Percentiles rank a stretch among this genome's conserved stretches.
Conservation (phyloP, 2,888 invertebrate species). For the Parnassius orleans region DNA sequence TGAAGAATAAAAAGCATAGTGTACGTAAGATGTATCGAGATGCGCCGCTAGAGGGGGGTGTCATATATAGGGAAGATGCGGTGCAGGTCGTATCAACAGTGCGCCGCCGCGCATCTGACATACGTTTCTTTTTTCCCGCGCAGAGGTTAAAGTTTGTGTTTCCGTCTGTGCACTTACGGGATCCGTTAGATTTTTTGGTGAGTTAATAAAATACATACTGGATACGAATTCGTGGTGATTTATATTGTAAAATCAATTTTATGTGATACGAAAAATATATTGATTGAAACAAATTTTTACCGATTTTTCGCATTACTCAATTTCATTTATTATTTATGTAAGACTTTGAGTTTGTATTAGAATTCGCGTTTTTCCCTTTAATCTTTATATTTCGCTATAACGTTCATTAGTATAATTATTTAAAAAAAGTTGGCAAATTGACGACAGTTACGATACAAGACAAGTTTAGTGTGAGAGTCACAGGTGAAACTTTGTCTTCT, state of each 20-base stretch:
- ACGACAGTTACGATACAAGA: too few species aligned
- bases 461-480: too few species aligned
- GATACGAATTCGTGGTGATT: too few species aligned
- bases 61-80: slow-evolving; percentile 62
- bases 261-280: not conserved
- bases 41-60: slow-evolving; percentile 48
- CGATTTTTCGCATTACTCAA: too few species aligned
- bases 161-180: slow-evolving; percentile 19
- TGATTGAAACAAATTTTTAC: slow-evolving; percentile 10
- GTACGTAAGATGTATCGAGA: slow-evolving; percentile 27
- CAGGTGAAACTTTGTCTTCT: too few species aligned
- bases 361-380: too few species aligned
- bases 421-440: too few species aligned
- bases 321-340: too few species aligned
- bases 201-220: not conserved
- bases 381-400: too few species aligned
- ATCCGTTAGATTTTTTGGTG: slow-evolving; percentile 8
- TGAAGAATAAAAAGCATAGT: slow-evolving; percentile 18
- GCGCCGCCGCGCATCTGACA: slow-evolving; percentile 38
- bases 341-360: too few species aligned
- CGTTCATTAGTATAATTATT: too few species aligned
- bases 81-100: slow-evolving; percentile 44
- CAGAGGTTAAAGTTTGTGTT: slow-evolving; percentile 33
- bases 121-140: slow-evolving; percentile 28
- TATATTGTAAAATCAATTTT: not conserved